phyloP scores from a whole-genome alignment of 1,140 invertebrate genomes.

The Ladona fulva region DNA sequence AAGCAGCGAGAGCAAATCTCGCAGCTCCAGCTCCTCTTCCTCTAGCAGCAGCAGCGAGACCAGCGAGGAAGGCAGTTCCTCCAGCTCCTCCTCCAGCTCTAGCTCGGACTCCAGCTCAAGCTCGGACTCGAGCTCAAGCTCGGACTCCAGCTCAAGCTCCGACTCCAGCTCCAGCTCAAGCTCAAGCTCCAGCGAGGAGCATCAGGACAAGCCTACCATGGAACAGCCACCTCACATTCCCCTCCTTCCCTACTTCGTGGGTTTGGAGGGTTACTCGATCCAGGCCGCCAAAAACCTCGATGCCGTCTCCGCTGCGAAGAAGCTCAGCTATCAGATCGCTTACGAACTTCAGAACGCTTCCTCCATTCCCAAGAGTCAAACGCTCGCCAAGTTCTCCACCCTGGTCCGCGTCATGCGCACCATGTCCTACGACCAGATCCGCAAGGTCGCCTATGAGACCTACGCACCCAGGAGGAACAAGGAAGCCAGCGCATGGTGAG shows the following conservation, averaged over 20 bases:
- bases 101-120: conserved; percentile 11
- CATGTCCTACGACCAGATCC: conserved; percentile 47
- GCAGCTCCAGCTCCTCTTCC: conserved; percentile 19
- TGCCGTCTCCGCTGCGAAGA: conserved; percentile 34
- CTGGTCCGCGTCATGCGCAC: conserved; percentile 45
- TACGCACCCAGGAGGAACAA: conserved; percentile 38
- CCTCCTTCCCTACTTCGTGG: conserved; percentile 41
- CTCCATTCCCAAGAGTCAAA: conserved; percentile 43
- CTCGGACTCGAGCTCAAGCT: conserved; percentile 13
- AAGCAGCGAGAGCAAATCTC: conserved; percentile 15
- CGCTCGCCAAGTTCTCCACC: conserved; percentile 50
- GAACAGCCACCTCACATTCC: conserved; percentile 38
- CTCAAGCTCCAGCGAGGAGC: conserved; percentile 28
- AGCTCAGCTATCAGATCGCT: conserved; percentile 44
- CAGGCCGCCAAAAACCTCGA: conserved; percentile 31
- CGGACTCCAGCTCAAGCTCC: conserved; percentile 20
- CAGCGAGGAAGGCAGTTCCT: conserved; percentile 12
- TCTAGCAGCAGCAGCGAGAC: conserved; percentile 14
- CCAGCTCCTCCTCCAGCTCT: conserved; percentile 13
- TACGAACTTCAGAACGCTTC: conserved; percentile 45
- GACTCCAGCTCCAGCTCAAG: conserved; percentile 31
- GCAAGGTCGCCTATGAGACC: conserved; percentile 34
- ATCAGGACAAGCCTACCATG: conserved; percentile 37
- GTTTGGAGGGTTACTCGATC: conserved; percentile 40
- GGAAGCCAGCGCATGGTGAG: conserved; percentile 28